Evolutionary conservation across 2,888 invertebrate genomes (phyloP).

Genomic region (Drosophila borborema): DNA sequence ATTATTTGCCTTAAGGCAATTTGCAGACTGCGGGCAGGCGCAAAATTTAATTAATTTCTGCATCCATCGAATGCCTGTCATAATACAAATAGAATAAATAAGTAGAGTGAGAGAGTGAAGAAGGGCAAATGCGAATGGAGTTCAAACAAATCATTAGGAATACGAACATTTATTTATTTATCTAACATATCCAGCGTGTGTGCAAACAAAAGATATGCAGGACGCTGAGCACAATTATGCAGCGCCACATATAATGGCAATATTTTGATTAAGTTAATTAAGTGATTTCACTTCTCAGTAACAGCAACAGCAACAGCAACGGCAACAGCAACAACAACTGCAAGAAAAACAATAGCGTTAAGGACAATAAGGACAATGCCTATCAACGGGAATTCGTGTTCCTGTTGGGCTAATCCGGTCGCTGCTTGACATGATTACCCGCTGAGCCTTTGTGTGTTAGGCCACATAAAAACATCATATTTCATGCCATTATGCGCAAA

Average conservation of each 20-base stretch:
- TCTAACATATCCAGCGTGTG: conserved; percentile 41
- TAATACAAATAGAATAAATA: conserved; percentile 62
- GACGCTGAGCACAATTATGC: conserved; percentile 30
- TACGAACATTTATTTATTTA: conserved; percentile 52
- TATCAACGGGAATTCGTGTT: conserved; percentile 55
- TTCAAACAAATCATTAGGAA: conserved; percentile 58
- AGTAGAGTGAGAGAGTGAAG: background rate
- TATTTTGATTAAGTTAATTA: conserved; percentile 81
- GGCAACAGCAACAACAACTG: conserved; percentile 11
- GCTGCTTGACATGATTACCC: conserved; percentile 62
- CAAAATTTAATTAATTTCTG: conserved; percentile 74
- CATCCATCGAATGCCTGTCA: conserved; percentile 67
- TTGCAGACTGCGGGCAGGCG: conserved; percentile 29
- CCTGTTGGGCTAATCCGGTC: conserved; percentile 62
- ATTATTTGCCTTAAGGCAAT: conserved; percentile 33
- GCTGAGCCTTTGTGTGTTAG: conserved; percentile 62
- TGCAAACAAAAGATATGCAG: conserved; percentile 50
- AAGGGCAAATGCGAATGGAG: background rate
- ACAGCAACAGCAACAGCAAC: conserved; percentile 5
- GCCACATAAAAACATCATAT: conserved; percentile 75
- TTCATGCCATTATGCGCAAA: conserved; percentile 67
- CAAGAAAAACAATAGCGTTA: conserved; percentile 25
- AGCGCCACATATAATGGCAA: conserved; percentile 65
- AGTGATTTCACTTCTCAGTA: conserved; percentile 63
- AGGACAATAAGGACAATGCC: conserved; percentile 52